phyloP scores from a whole-genome alignment of 2,888 invertebrate genomes.

The Matsumyia berberina region DNA sequence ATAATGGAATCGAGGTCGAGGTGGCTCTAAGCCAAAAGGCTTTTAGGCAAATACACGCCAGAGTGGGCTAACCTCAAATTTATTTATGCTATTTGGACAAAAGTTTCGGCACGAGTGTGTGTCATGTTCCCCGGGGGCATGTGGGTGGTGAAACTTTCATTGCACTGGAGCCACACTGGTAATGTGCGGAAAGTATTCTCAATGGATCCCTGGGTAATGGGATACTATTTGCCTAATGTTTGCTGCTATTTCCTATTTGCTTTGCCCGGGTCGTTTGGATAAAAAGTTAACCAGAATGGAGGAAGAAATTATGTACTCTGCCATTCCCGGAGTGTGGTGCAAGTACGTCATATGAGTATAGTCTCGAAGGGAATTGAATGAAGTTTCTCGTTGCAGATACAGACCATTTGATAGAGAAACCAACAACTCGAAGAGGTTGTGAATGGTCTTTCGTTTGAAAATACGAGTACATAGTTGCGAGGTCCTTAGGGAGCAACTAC shows the following conservation, averaged over 20 bases:
- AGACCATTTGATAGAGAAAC: slow-evolving; percentile 21
- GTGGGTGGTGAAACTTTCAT: slow-evolving; percentile 14
- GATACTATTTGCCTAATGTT: slow-evolving; percentile 16
- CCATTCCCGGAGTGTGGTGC: not conserved
- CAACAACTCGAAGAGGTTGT: not conserved
- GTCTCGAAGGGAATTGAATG: slow-evolving; percentile 26
- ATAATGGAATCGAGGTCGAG: slow-evolving; percentile 49
- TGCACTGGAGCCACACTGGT: slow-evolving; percentile 6
- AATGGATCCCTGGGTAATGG: slow-evolving; percentile 29
- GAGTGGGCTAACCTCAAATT: slow-evolving; percentile 27
- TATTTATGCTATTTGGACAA: slow-evolving; percentile 7
- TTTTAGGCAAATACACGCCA: slow-evolving; percentile 27
- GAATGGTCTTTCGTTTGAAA: slow-evolving; percentile 8
- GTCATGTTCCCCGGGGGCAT: not conserved
- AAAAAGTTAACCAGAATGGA: slow-evolving; percentile 11
- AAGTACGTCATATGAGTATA: not conserved
- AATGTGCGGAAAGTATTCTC: slow-evolving; percentile 30
- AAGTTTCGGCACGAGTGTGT: slow-evolving; percentile 16
- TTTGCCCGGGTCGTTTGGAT: slow-evolving; percentile 1
- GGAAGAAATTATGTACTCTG: not conserved
- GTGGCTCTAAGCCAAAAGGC: slow-evolving; percentile 27
- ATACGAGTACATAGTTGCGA: slow-evolving; percentile 21
- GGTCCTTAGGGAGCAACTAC: slow-evolving; percentile 3
- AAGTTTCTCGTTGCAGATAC: slow-evolving; percentile 40
- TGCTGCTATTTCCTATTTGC: slow-evolving; percentile 32